Evolutionary conservation across 2,888 invertebrate species (phyloP).

Genomic region (Thera britannica): DNA sequence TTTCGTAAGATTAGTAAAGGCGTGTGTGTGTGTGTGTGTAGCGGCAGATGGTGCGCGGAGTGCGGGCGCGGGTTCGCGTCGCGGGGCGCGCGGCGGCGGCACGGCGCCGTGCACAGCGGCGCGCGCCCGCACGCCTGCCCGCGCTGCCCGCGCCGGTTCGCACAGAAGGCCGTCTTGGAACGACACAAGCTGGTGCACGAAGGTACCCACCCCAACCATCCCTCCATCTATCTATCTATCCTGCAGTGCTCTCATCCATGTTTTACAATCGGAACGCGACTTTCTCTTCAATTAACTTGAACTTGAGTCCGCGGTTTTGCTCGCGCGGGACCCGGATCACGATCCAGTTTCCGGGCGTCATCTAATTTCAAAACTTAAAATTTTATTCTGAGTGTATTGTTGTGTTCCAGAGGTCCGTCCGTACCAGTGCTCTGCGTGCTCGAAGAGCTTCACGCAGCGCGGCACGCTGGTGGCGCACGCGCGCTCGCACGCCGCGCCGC

Average conservation of each 20-base stretch:
- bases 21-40: constrained; percentile 1
- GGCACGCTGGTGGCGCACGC: constrained; percentile 87
- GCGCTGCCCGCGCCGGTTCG: constrained; percentile 80
- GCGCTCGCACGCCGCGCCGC: constrained; percentile 54
- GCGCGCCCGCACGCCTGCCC: constrained; percentile 88
- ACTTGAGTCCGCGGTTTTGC: no score
- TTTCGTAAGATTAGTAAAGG: no score
- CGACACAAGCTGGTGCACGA: constrained; percentile 82
- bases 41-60: constrained; percentile 57
- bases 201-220: constrained; percentile 41
- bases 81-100: constrained; percentile 83
- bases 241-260: no score
- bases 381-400: neutral
- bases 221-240: no score
- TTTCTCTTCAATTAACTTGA: no score
- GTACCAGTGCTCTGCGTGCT: constrained; percentile 87
- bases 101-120: constrained; percentile 64
- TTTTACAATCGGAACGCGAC: no score
- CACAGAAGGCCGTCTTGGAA: constrained; percentile 89
- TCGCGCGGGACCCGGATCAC: no score
- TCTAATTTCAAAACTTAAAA: no score
- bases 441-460: constrained; percentile 89
- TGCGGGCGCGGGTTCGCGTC: constrained; percentile 82
- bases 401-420: constrained; percentile 83
- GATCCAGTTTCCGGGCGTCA: no score